Conservation (phyloP, 2,888 invertebrate species). For the Eledona agricola region DNA sequence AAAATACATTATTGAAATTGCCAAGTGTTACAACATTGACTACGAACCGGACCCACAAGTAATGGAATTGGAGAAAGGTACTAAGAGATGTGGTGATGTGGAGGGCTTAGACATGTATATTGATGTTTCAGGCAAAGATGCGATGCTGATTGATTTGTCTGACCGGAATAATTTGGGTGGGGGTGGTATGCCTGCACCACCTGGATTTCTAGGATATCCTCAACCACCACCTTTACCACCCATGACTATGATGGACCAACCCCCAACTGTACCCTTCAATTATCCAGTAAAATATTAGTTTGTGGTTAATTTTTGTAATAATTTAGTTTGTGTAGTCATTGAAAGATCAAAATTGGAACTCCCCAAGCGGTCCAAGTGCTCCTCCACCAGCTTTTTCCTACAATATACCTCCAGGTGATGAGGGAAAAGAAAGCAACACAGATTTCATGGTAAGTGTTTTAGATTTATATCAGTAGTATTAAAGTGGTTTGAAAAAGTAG, state of each 20-base stretch:
- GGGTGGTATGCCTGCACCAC: conserved; percentile 71
- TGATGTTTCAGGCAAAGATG: conserved; percentile 63
- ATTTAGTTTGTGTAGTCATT: conserved; percentile 35
- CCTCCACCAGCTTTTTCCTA: conserved; percentile 67
- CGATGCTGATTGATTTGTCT: conserved; percentile 73
- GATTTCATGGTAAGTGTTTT: conserved; percentile 64
- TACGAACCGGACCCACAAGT: conserved; percentile 95
- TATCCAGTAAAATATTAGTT: conserved; percentile 67
- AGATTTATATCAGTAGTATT: conserved; percentile 10
- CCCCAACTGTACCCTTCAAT: conserved; percentile 69
- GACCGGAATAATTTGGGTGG: conserved; percentile 70
- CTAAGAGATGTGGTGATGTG: conserved; percentile 9
- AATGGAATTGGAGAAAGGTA: conserved; percentile 75
- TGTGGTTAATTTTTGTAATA: conserved; percentile 1
- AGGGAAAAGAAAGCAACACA: conserved; percentile 72
- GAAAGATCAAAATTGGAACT: conserved; percentile 42
- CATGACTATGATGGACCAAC: conserved; percentile 48
- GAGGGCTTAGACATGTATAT: too few species aligned
- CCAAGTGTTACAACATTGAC: conserved; percentile 92
- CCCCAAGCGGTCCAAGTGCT: conserved; percentile 41
- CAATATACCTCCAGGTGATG: conserved; percentile 72
- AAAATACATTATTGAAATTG: conserved; percentile 94
- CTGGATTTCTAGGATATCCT: conserved; percentile 86
- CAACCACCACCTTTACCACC: conserved; percentile 72
- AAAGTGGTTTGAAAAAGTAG: neutral